phyloP scores from a whole-genome alignment of 1,140 invertebrate genomes.

The Wasmannia auropunctata region DNA sequence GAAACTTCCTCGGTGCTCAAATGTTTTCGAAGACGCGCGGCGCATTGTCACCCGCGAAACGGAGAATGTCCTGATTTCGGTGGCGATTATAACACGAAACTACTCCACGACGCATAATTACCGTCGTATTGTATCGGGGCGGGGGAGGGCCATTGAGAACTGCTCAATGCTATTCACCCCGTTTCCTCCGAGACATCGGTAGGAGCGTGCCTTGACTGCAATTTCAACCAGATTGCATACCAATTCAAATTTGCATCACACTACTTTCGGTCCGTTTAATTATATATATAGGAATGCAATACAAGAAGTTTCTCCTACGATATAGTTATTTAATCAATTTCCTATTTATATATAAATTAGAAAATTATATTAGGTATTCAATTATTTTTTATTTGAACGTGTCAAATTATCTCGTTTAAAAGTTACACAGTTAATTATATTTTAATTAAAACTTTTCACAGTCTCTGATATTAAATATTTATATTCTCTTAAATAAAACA shows the following conservation, averaged over 20 bases:
- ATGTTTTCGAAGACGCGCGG: constrained; percentile 43
- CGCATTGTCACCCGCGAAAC: constrained; percentile 12
- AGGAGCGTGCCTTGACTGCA: constrained; percentile 44
- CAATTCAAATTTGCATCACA: constrained; percentile 54
- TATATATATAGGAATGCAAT: background rate
- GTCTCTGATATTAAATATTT: background rate
- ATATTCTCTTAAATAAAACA: background rate
- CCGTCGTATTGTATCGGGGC: constrained; percentile 45
- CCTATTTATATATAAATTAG: background rate
- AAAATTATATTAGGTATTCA: background rate
- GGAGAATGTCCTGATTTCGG: constrained; percentile 40
- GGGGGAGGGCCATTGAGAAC: constrained; percentile 35
- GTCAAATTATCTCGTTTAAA: background rate
- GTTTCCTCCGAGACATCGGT: constrained; percentile 19
- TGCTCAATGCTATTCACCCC: constrained; percentile 46
- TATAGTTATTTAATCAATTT: background rate
- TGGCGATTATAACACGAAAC: constrained; percentile 64
- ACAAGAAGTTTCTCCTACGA: background rate
- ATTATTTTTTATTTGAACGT: background rate
- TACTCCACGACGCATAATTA: constrained; percentile 63
- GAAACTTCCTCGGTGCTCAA: background rate
- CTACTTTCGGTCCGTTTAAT: constrained; percentile 49
- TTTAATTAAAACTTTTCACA: background rate
- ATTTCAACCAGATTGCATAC: constrained; percentile 55
- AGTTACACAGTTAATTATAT: background rate